phyloP scores from a whole-genome alignment of 2,113 vertebrate species.

The Lepus americanus region DNA sequence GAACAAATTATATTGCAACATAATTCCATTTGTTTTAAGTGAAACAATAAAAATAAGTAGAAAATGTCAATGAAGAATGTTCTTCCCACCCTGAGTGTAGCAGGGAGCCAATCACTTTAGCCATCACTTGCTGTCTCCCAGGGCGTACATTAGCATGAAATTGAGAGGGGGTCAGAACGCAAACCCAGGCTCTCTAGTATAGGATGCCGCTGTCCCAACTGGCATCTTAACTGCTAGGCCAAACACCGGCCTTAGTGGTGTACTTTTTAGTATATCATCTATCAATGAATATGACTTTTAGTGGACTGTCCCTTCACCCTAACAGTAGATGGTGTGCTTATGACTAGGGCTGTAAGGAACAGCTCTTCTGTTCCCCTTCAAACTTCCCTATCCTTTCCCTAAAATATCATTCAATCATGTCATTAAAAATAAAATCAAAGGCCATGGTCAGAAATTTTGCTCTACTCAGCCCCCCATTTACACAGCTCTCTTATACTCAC shows the following conservation, averaged over 20 bases:
- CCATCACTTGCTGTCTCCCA: too few species aligned
- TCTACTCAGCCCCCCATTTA: background rate
- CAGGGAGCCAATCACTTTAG: too few species aligned
- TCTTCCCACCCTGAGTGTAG: constrained; percentile 24
- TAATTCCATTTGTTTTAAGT: constrained; percentile 27
- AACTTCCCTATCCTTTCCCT: background rate
- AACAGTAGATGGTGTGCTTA: background rate
- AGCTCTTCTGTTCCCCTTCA: background rate
- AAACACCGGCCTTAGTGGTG: background rate
- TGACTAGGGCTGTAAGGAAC: background rate
- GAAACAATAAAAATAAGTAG: constrained; percentile 41
- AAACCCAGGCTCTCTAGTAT: too few species aligned
- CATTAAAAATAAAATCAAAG: background rate
- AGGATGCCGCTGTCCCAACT: too few species aligned
- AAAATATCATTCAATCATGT: background rate
- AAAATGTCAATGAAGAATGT: background rate
- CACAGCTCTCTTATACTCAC: background rate
- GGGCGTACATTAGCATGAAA: too few species aligned
- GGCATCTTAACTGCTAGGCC: too few species aligned
- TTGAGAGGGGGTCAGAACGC: too few species aligned
- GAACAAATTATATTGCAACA: background rate
- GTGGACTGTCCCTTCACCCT: background rate
- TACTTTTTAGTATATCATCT: background rate
- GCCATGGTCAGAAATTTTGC: background rate
- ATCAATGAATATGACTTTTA: background rate